These are phyloP conservation scores for Alethe diademata DNA, from an alignment of 2,113 vertebrate genomes.

Conservation along the genomic window DNA sequence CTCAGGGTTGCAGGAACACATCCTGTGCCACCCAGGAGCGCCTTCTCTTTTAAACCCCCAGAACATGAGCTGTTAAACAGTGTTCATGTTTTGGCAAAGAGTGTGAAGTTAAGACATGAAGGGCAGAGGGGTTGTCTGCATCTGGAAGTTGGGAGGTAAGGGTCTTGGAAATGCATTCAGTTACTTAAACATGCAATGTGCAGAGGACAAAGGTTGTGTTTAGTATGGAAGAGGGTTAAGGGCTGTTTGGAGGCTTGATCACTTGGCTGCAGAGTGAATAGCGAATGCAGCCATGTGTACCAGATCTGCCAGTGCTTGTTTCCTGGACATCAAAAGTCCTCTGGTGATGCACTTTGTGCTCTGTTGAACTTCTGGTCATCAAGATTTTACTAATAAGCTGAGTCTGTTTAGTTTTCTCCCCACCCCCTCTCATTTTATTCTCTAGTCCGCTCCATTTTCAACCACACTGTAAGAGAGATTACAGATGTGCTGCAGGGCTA, in stretches of 20 bases:
- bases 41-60: background rate
- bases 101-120: background rate
- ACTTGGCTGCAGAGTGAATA: fast-evolving
- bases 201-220: background rate
- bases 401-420: background rate
- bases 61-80: background rate
- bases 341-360: background rate
- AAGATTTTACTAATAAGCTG: background rate
- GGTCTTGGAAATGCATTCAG: background rate
- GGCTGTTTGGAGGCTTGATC: background rate
- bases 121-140: background rate
- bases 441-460: background rate
- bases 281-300: fast-evolving
- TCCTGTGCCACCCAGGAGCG: background rate
- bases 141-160: background rate
- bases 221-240: background rate
- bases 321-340: background rate
- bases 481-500: background rate
- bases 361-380: background rate
- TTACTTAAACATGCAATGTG: background rate
- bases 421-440: background rate
- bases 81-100: background rate
- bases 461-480: background rate
- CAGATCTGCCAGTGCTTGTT: background rate
- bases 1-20: background rate